Percentiles rank a stretch among this genome's conserved stretches.
Evolutionary conservation across 2,888 invertebrate genomes (phyloP).

Genomic region (Palloptera scutellata): DNA sequence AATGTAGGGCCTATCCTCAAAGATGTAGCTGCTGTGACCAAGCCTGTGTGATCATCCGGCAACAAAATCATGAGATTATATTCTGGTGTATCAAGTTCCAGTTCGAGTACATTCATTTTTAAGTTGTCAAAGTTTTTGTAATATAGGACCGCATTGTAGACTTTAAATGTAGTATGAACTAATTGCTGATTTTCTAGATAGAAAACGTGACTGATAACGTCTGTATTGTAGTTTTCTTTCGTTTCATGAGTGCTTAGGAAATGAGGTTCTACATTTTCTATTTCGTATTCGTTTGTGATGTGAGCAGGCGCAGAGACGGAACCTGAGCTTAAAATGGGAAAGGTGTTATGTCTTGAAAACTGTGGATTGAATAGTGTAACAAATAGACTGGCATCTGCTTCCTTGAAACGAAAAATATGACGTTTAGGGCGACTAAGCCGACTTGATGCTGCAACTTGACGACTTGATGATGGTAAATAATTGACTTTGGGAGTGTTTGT

Average conservation of each 20-base stretch:
- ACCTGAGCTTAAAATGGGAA: constrained; percentile 14
- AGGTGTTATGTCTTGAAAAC: constrained; percentile 30
- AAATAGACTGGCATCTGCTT: constrained; percentile 54
- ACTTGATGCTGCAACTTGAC: constrained; percentile 11
- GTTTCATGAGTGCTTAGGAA: constrained; percentile 36
- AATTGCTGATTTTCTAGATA: constrained; percentile 64
- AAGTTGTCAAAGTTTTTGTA: constrained; percentile 77
- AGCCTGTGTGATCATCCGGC: constrained; percentile 72
- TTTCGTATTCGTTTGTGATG: constrained; percentile 47
- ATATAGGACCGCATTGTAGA: constrained; percentile 80
- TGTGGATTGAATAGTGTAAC: constrained; percentile 50
- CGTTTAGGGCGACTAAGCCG: constrained; percentile 17
- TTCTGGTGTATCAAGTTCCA: constrained; percentile 81
- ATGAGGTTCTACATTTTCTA: constrained; percentile 47
- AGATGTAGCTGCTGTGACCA: constrained; percentile 72
- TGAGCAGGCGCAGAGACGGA: constrained; percentile 38
- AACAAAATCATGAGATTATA: constrained; percentile 80
- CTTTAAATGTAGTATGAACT: constrained; percentile 73
- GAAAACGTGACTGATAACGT: constrained; percentile 61
- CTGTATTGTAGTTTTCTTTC: constrained; percentile 51
- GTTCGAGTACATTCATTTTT: constrained; percentile 75
- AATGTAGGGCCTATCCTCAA: constrained; percentile 71
- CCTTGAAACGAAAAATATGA: constrained; percentile 46
- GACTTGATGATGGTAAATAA: constrained; percentile 38
- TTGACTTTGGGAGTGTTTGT: constrained; percentile 28